A percentile compares a stretch with the other conserved stretches of the same genome.
Conservation (phyloP, 2,113 vertebrate genomes). For the Notiomystis cincta region DNA sequence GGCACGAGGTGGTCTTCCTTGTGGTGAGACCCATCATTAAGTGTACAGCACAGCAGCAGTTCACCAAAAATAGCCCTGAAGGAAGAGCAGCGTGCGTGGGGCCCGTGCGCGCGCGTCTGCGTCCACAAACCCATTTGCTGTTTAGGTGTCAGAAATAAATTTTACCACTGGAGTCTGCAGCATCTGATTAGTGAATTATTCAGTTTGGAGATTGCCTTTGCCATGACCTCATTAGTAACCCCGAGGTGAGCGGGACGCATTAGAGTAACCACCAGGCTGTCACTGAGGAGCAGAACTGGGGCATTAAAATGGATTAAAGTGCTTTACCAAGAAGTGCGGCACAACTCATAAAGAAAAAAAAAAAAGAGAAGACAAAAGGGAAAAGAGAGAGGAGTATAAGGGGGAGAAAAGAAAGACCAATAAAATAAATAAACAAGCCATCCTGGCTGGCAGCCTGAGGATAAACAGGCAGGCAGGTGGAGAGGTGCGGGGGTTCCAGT, state of each 20-base stretch:
- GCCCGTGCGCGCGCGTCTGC: neutral
- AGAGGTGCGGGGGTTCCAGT: neutral
- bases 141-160: slow-evolving; percentile 85
- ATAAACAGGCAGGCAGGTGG: slow-evolving; percentile 15
- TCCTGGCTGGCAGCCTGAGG: slow-evolving; percentile 37
- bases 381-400: neutral
- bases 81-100: neutral
- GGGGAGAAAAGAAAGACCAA: neutral
- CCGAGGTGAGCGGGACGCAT: slow-evolving; percentile 81
- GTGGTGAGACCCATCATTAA: neutral
- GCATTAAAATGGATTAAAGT: slow-evolving; percentile 84
- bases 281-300: slow-evolving; percentile 74
- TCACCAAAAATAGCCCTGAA: slow-evolving; percentile 55
- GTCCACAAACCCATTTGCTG: slow-evolving; percentile 74
- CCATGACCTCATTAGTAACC: slow-evolving; percentile 87
- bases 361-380: neutral
- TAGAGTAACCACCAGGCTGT: slow-evolving; percentile 81
- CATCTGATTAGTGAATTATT: slow-evolving; percentile 87
- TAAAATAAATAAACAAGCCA: slow-evolving; percentile 41
- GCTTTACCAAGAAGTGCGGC: slow-evolving; percentile 81
- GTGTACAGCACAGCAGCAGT: slow-evolving; percentile 12
- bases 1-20: neutral
- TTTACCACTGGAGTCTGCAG: slow-evolving; percentile 82
- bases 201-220: slow-evolving; percentile 78
- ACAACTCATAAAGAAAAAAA: slow-evolving; percentile 65